These are phyloP conservation scores for Periophthalmodon schlosseri DNA, from an alignment of 2,113 vertebrate species.

Conservation along the genomic window DNA sequence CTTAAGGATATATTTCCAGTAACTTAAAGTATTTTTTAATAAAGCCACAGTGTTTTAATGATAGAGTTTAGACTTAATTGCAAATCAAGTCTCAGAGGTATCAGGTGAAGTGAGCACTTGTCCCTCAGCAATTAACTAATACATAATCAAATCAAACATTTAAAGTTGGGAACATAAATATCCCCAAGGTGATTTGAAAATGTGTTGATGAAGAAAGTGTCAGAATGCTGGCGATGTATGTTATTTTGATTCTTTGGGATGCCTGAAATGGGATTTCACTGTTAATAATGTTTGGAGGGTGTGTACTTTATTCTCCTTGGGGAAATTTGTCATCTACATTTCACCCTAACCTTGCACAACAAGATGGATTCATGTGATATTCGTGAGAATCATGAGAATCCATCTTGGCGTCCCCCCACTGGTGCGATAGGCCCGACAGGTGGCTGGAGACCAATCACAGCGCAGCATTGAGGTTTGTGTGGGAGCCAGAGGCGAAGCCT, in stretches of 20 bases:
- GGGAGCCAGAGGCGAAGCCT: too few relatives aligned
- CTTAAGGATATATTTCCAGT: not conserved
- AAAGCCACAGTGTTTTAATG: not conserved
- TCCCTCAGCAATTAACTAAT: not conserved
- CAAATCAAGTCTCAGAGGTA: not conserved
- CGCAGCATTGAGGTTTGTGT: too few relatives aligned
- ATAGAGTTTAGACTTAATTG: not conserved
- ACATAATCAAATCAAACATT: not conserved
- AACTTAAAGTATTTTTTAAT: not conserved
- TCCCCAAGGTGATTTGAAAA: not conserved
- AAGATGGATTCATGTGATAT: too few relatives aligned
- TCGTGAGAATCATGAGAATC: too few relatives aligned
- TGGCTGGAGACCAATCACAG: too few relatives aligned
- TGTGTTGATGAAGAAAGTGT: not conserved
- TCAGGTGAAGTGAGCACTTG: conserved; percentile 1
- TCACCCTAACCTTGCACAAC: too few relatives aligned
- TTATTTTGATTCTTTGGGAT: not conserved
- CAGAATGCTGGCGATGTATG: not conserved
- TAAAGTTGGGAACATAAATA: not conserved
- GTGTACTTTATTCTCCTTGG: too few relatives aligned
- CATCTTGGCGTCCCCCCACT: too few relatives aligned
- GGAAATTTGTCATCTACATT: too few relatives aligned
- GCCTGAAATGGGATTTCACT: not conserved
- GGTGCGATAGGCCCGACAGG: too few relatives aligned
- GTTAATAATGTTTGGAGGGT: too few relatives aligned